These are phyloP conservation scores for Spinus olivaceus DNA, from an alignment of 2,797 vertebrate genomes.

Conservation along the genomic window DNA sequence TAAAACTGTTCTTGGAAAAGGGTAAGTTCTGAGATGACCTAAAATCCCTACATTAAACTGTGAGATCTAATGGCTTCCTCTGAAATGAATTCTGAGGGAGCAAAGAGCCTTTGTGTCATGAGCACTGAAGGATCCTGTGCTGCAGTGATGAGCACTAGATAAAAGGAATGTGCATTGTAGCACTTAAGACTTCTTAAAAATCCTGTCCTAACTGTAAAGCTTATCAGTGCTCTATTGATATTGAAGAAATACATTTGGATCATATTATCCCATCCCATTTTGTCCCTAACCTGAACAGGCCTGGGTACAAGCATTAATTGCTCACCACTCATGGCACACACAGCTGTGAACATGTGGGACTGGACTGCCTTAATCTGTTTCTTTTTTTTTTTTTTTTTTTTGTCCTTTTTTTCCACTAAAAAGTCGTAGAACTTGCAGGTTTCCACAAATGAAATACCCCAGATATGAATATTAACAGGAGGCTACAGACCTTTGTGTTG, in stretches of 20 bases:
- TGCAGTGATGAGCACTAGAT: background rate
- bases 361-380: background rate
- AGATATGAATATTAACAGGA: background rate
- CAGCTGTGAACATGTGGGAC: rapidly evolving
- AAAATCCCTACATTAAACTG: conserved; percentile 35
- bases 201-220: background rate
- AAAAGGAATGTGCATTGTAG: background rate
- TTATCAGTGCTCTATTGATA: background rate
- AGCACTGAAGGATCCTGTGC: background rate
- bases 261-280: background rate
- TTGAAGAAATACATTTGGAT: background rate
- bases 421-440: background rate
- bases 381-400: background rate
- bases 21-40: conserved; percentile 50
- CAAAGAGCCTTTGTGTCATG: background rate
- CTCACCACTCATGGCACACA: background rate
- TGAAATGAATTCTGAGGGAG: conserved; percentile 39
- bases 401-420: background rate
- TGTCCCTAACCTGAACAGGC: background rate
- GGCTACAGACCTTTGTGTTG: background rate
- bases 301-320: background rate
- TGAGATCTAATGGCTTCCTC: conserved; percentile 35
- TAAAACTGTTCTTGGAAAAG: conserved; percentile 41
- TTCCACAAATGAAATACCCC: background rate
- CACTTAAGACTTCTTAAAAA: background rate